A percentile compares a stretch with the other conserved stretches of the same genome.
phyloP scores from a whole-genome alignment of 2,888 invertebrate genomes.

The Micropterix aruncella region DNA sequence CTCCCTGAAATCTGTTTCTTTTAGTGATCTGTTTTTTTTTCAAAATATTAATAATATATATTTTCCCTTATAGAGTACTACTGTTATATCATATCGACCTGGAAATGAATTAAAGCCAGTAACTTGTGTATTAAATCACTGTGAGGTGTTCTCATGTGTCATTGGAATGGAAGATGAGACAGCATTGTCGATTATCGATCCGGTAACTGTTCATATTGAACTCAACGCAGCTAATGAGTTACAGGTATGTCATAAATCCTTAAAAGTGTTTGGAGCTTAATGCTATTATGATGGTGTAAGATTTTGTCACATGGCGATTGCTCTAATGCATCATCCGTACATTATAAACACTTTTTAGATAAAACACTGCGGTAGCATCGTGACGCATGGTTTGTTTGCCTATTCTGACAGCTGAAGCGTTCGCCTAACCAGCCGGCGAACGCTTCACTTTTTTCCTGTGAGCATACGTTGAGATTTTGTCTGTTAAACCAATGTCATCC shows the following conservation, averaged over 20 bases:
- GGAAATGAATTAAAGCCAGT: slow-evolving; percentile 57
- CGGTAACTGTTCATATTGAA: slow-evolving; percentile 70
- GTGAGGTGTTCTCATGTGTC: slow-evolving; percentile 88
- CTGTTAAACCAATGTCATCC: too few species aligned
- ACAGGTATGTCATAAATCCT: slow-evolving; percentile 21
- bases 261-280: too few species aligned
- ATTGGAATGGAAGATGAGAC: slow-evolving; percentile 86
- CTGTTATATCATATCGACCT: slow-evolving; percentile 69
- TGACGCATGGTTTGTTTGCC: too few species aligned
- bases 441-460: too few species aligned
- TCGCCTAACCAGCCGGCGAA: too few species aligned
- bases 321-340: slow-evolving; percentile 1
- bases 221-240: slow-evolving; percentile 37
- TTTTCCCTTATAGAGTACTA: slow-evolving; percentile 53
- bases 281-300: background rate
- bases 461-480: too few species aligned
- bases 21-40: background rate
- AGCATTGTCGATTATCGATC: slow-evolving; percentile 88
- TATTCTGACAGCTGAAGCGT: too few species aligned
- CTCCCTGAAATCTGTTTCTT: too few species aligned
- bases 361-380: too few species aligned
- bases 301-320: background rate
- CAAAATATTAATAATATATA: slow-evolving; percentile 3
- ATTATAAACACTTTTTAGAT: slow-evolving; percentile 3
- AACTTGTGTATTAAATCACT: slow-evolving; percentile 75